Base-by-base conservation (phyloP, 2,113 vertebrate species). In the Cyanoramphus novaezelandiae region DNA sequence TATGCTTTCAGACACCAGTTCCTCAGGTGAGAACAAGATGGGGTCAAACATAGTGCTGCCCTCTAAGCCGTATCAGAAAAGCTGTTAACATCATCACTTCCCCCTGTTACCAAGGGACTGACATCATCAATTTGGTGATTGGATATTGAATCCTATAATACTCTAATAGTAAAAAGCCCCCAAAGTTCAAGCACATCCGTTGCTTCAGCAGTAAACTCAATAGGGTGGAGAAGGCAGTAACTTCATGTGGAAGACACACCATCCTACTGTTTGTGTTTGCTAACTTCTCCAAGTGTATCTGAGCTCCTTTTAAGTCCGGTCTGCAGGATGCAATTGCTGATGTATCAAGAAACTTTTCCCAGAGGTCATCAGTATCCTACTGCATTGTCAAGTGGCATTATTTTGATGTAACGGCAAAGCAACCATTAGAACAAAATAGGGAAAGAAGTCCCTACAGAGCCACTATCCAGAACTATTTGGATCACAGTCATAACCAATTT, bases 31-130 rank as follows among this genome's bases (percentile, higher is more conserved):
- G 27, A 91, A 64, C 17, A 69, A 28, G 37, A 60, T 27, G 37
- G 17, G 17, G 29, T 13, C 44, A 82, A 78, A 92, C 31, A 49
- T 0, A 63, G 39, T 7, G 18, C 39, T 90, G 57, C 37, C 24
- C 44, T 64, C 52, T 75, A 82, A 71, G 70, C 12, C 2, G 0
- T 11, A 88, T 8, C 47, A 87, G 23, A 89, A 71, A 85, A 79
- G 11, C 19, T 75, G 27, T 18, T 43, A 88, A 41, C 6, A 57
- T 31, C 44, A 86, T 10, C 31, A 46, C 18, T 69, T 67, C n/a
- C 29, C 18, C 2, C 28, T 52, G 10, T 44, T 59, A 82, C 33
- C 3, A 7, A 46, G 13, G 52, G 33, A 1, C 0, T 82, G 46
- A 67, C 19, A 89, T 46, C 43, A 87, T 28, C 71, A 15, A 91